A percentile compares a stretch with the other conserved stretches of the same genome.
Evolutionary conservation across 2,113 vertebrate genomes (phyloP).

Genomic region (Colistium nudipinnis): DNA sequence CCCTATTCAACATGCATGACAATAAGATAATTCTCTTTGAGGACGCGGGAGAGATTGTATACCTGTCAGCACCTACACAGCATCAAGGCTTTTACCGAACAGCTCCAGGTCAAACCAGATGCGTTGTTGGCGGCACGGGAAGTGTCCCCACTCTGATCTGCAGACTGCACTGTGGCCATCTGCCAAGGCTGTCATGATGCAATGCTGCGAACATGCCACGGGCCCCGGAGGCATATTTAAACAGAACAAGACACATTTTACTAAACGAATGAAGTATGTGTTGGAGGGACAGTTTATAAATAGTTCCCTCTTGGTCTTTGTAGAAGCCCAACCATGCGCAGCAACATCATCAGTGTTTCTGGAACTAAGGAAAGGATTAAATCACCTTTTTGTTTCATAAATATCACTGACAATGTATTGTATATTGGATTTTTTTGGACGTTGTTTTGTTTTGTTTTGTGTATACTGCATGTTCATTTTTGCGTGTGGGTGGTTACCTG

Average conservation of each 20-base stretch:
- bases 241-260: slow-evolving; percentile 51
- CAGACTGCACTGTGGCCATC: slow-evolving; percentile 15
- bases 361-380: neutral
- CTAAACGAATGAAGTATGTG: slow-evolving; percentile 31
- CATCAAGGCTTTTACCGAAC: slow-evolving; percentile 20
- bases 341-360: neutral
- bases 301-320: slow-evolving; percentile 10
- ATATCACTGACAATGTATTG: neutral
- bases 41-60: slow-evolving; percentile 23
- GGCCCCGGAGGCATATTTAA: slow-evolving; percentile 46
- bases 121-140: neutral
- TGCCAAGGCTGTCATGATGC: slow-evolving; percentile 65
- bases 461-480: neutral
- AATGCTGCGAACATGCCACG: slow-evolving; percentile 48
- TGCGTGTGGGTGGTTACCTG: too few species aligned
- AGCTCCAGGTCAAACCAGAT: slow-evolving; percentile 30
- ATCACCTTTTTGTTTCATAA: neutral
- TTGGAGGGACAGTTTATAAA: slow-evolving; percentile 16
- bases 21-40: slow-evolving; percentile 6
- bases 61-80: slow-evolving; percentile 7
- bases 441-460: neutral
- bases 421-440: neutral
- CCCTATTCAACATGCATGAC: neutral
- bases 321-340: neutral
- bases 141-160: slow-evolving; percentile 42